A percentile compares a stretch with the other conserved stretches of the same genome.
phyloP scores from a whole-genome alignment of 53 echinoderm and acorn worm species.

The Astropecten irregularis region DNA sequence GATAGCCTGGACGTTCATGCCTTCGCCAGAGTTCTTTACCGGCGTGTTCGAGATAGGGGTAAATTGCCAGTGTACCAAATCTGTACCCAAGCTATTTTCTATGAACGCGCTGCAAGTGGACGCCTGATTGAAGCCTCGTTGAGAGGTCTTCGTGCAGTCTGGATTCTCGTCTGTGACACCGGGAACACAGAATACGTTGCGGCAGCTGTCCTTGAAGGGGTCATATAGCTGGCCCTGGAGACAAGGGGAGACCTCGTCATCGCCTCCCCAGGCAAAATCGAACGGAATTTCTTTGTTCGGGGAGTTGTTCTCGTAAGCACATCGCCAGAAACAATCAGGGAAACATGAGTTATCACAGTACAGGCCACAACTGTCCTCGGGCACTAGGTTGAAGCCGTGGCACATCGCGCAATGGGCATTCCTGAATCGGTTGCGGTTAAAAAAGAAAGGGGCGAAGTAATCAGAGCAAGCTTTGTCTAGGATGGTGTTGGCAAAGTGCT shows the following conservation, averaged over 20 bases:
- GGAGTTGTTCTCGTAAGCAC: no score
- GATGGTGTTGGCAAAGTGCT: background rate
- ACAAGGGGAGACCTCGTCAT: constrained; percentile 1
- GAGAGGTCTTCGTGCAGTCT: background rate
- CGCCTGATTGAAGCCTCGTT: background rate
- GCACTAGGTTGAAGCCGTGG: background rate
- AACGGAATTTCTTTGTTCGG: background rate
- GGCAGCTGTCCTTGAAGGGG: constrained; percentile 30
- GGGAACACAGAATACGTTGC: background rate
- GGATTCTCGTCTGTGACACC: background rate
- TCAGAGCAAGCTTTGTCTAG: background rate
- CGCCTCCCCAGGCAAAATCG: constrained; percentile 12
- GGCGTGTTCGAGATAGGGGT: background rate
- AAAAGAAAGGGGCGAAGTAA: constrained; percentile 1
- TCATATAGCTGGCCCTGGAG: constrained; percentile 24
- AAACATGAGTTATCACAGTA: background rate
- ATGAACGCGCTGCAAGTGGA: background rate
- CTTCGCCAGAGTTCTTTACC: background rate
- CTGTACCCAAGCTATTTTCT: background rate
- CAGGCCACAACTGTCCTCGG: background rate
- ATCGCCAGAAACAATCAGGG: background rate
- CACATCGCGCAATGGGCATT: constrained; percentile 76
- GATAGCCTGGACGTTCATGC: background rate
- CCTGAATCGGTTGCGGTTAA: background rate
- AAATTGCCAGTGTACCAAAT: background rate